Conservation (phyloP, 2,797 vertebrate species). For the Muraenolepis orangiensis region DNA sequence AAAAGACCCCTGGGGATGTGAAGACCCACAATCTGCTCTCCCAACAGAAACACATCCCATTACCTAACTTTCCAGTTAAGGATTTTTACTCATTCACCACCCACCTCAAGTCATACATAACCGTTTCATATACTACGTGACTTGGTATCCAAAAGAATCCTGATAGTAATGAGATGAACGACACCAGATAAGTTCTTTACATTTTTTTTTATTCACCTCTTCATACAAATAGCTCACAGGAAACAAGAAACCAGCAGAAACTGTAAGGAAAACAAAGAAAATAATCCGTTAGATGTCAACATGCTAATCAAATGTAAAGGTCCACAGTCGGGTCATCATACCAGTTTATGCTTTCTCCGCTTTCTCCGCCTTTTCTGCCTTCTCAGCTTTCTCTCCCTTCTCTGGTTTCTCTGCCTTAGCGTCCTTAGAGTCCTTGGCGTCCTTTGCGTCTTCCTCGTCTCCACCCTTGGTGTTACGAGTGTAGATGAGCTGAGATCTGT, state of each 20-base stretch:
- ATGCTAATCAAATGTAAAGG: not conserved
- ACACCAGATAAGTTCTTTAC: slow-evolving; percentile 29
- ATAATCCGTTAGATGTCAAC: not conserved
- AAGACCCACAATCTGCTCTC: not conserved
- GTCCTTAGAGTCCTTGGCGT: no score
- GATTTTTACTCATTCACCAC: no score
- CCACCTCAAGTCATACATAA: not conserved
- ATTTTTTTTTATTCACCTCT: slow-evolving; percentile 66
- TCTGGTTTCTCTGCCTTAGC: slow-evolving; percentile 73
- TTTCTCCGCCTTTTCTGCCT: no score
- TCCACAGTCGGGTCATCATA: slow-evolving; percentile 39
- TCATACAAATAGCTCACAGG: slow-evolving; percentile 59
- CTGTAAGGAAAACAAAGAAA: slow-evolving; percentile 48
- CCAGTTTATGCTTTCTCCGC: slow-evolving; percentile 79
- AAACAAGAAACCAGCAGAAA: slow-evolving; percentile 45
- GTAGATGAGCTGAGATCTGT: slow-evolving; percentile 93
- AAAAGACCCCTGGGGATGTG: not conserved
- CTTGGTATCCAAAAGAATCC: not conserved
- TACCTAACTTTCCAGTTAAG: no score
- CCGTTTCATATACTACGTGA: not conserved
- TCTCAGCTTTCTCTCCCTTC: no score
- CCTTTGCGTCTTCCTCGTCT: slow-evolving; percentile 84
- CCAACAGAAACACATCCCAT: not conserved
- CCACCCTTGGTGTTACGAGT: slow-evolving; percentile 93
- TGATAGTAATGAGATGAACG: not conserved